A percentile compares a stretch with the other conserved stretches of the same genome.
phyloP scores from a whole-genome alignment of 2,113 vertebrate species.

The Centrocercus urophasianus region DNA sequence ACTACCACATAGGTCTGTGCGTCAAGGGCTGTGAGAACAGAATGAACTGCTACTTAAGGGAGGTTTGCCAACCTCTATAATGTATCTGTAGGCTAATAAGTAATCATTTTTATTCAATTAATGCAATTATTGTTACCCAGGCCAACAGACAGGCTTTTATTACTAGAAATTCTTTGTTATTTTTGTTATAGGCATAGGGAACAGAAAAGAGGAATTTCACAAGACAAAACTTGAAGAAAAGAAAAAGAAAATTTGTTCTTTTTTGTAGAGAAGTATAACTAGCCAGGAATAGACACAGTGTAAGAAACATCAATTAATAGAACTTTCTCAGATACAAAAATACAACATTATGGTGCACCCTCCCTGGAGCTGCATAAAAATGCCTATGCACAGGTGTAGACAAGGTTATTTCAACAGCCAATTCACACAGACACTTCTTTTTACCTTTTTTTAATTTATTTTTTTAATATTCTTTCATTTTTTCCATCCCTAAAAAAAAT shows the following conservation, averaged over 20 bases:
- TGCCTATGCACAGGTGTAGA: rapidly evolving
- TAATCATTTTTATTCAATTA: neutral
- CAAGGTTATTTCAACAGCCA: neutral
- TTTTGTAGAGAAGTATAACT: neutral
- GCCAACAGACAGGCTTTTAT: neutral
- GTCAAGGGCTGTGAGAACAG: neutral
- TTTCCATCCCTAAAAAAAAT: neutral
- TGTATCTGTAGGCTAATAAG: neutral
- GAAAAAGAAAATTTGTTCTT: neutral
- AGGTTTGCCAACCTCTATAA: neutral
- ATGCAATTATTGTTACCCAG: neutral
- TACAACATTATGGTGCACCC: neutral
- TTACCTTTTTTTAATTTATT: neutral
- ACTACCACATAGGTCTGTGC: neutral
- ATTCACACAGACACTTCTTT: neutral
- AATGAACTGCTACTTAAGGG: neutral
- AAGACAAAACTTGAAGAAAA: neutral
- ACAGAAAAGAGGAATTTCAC: neutral
- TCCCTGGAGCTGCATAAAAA: neutral
- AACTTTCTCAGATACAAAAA: neutral
- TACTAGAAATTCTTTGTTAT: neutral
- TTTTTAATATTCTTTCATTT: neutral
- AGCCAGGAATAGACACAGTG: neutral
- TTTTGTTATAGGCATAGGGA: neutral
- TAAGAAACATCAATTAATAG: neutral